phyloP scores from a whole-genome alignment of 1,140 invertebrate genomes.

The Akabosia matsudoensis region DNA sequence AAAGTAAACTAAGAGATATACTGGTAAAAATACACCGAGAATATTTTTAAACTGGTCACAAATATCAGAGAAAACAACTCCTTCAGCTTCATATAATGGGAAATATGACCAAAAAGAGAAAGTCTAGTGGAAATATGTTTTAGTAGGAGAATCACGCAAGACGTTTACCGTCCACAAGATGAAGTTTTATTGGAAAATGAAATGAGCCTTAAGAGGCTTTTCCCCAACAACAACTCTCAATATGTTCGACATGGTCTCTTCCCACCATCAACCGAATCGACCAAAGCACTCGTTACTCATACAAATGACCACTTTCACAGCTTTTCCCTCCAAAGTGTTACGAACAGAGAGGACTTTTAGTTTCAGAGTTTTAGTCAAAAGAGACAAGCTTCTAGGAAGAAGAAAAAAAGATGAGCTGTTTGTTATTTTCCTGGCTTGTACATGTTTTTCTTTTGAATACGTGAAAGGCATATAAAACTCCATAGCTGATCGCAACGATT shows the following conservation, averaged over 20 bases:
- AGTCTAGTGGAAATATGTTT: not conserved
- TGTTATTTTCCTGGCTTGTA: too few relatives aligned
- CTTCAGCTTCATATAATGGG: too few relatives aligned
- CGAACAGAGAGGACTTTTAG: not conserved
- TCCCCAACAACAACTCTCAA: constrained; percentile 12
- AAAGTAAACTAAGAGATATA: too few relatives aligned
- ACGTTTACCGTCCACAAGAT: constrained; percentile 42
- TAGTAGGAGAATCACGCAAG: constrained; percentile 40
- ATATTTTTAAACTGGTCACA: too few relatives aligned
- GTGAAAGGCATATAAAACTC: too few relatives aligned
- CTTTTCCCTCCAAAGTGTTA: not conserved
- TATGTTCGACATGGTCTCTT: not conserved
- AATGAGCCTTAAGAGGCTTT: constrained; percentile 42
- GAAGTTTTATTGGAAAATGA: constrained; percentile 48
- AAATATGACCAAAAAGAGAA: too few relatives aligned
- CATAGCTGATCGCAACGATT: not conserved
- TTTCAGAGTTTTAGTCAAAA: too few relatives aligned
- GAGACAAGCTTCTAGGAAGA: not conserved
- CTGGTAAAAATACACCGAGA: too few relatives aligned
- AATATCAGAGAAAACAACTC: too few relatives aligned
- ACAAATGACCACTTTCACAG: constrained; percentile 22
- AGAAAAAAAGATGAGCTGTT: not conserved
- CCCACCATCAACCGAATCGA: constrained; percentile 36
- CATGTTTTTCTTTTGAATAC: too few relatives aligned
- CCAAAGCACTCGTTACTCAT: constrained; percentile 43